phyloP scores from a whole-genome alignment of 2,797 vertebrate species.

The Labroides dimidiatus region DNA sequence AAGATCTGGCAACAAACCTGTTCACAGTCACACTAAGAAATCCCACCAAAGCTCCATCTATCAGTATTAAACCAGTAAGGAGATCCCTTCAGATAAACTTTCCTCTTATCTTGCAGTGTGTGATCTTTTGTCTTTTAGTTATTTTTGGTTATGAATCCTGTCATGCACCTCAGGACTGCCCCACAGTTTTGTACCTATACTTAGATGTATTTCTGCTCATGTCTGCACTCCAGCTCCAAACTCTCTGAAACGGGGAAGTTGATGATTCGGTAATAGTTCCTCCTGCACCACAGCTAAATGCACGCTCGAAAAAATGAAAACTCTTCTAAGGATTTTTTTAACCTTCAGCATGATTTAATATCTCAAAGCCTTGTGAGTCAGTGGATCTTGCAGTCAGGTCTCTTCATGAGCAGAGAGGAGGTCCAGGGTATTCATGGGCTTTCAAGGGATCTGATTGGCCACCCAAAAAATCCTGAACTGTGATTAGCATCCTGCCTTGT shows the following conservation, averaged over 20 bases:
- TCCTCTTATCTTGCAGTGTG: conserved; percentile 10
- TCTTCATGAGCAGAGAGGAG: neutral
- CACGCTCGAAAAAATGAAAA: conserved; percentile 37
- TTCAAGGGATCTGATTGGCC: too few relatives aligned
- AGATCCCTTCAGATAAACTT: neutral
- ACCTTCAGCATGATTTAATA: neutral
- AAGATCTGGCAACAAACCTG: too few relatives aligned
- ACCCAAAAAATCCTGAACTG: too few relatives aligned
- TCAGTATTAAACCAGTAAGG: too few relatives aligned
- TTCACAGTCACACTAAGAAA: too few relatives aligned
- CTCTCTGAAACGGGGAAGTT: conserved; percentile 55
- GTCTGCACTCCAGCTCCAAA: conserved; percentile 54
- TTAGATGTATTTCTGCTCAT: conserved; percentile 50
- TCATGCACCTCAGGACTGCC: neutral
- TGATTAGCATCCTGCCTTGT: too few relatives aligned
- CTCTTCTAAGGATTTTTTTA: conserved; percentile 17
- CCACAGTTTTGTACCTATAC: conserved; percentile 34
- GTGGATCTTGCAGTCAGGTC: neutral
- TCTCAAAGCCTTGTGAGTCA: neutral
- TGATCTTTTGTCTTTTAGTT: conserved; percentile 3
- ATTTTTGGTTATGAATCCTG: conserved; percentile 34
- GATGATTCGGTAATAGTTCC: conserved; percentile 58
- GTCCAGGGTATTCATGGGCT: too few relatives aligned
- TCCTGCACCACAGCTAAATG: conserved; percentile 49
- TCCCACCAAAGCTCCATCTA: too few relatives aligned